Evolutionary conservation across 2,113 vertebrate genomes (phyloP).

Genomic region (Dicaeum eximium): DNA sequence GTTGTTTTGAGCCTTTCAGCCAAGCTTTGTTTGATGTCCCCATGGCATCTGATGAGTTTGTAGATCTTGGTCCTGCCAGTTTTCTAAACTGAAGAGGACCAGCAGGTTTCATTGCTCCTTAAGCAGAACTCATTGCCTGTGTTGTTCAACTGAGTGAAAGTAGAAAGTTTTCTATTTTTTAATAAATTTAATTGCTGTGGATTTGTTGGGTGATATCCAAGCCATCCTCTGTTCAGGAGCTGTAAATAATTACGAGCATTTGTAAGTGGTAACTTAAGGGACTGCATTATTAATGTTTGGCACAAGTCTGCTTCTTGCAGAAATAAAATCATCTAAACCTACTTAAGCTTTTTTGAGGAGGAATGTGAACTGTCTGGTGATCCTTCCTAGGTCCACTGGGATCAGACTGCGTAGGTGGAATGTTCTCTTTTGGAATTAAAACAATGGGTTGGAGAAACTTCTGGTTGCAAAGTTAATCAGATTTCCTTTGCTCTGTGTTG

Average conservation of each 20-base stretch:
- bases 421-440: slow-evolving; percentile 11
- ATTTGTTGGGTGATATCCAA: slow-evolving; percentile 16
- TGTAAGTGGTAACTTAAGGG: slow-evolving; percentile 38
- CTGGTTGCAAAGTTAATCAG: neutral
- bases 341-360: neutral
- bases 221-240: neutral
- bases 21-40: neutral
- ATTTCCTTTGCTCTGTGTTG: neutral
- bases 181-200: neutral
- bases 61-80: neutral
- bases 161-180: slow-evolving; percentile 21
- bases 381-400: neutral
- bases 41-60: neutral
- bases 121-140: neutral
- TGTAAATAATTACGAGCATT: slow-evolving; percentile 37
- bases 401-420: neutral
- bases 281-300: slow-evolving; percentile 7
- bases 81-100: neutral
- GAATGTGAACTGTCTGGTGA: slow-evolving; percentile 19
- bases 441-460: neutral
- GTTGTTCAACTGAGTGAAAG: neutral
- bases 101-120: neutral
- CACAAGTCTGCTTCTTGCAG: neutral
- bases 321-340: slow-evolving; percentile 32
- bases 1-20: neutral